These are phyloP conservation scores for Ornithoptera priamus DNA, from an alignment of 2,888 invertebrate species.

Conservation along the genomic window DNA sequence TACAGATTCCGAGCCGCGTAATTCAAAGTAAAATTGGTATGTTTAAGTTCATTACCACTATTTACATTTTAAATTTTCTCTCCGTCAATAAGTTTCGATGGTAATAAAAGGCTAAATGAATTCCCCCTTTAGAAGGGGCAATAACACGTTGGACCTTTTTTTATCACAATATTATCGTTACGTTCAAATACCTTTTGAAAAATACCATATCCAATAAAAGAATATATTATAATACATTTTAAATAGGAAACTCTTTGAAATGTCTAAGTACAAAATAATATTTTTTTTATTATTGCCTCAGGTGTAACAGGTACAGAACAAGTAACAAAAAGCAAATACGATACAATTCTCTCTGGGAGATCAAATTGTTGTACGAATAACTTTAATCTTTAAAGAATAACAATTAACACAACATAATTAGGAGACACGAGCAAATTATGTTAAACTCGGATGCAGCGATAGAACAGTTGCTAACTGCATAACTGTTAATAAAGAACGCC, in stretches of 20 bases:
- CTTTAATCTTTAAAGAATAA: too few relatives aligned
- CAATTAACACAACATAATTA: too few relatives aligned
- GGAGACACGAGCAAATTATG: too few relatives aligned
- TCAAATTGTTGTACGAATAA: too few relatives aligned
- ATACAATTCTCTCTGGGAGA: too few relatives aligned
- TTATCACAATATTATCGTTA: background rate
- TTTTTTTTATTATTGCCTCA: background rate
- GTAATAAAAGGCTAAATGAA: slow-evolving; percentile 3
- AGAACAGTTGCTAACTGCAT: too few relatives aligned
- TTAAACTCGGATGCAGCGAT: too few relatives aligned
- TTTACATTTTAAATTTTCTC: slow-evolving; percentile 36
- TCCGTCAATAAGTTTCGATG: slow-evolving; percentile 2
- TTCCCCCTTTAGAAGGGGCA: background rate
- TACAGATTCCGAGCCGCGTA: slow-evolving; percentile 36
- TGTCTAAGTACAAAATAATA: background rate
- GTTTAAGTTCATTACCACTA: slow-evolving; percentile 39
- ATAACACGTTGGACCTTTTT: background rate
- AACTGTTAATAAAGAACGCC: too few relatives aligned
- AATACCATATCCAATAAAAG: background rate
- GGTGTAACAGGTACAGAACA: too few relatives aligned
- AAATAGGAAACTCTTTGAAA: background rate
- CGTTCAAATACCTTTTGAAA: background rate
- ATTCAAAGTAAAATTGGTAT: slow-evolving; percentile 37
- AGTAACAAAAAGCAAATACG: too few relatives aligned
- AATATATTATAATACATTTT: background rate